Evolutionary conservation across 2,113 vertebrate species (phyloP), one percentile per base, ranked within the genome.

Genomic region (Myrmophylax atrothorax): DNA sequence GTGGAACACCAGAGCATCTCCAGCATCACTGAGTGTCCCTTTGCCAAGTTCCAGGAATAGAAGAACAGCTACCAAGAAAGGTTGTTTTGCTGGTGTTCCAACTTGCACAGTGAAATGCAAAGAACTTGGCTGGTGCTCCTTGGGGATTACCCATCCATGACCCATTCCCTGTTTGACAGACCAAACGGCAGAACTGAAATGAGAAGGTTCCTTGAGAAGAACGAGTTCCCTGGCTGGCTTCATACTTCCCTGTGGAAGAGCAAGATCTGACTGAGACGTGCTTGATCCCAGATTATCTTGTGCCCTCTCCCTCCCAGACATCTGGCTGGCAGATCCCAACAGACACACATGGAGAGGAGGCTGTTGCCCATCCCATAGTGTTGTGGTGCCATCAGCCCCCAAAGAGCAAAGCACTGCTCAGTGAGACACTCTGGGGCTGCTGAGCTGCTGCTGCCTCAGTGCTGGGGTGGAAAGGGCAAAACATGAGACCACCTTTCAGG

Each of bases 31-130:
- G 88, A 37, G 29, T 33, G 52, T 53, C 70, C 67, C 83, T 89
- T 38, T 93, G 88, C 91, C 93, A 96, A 95, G 91, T 90, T 93
- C 95, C 91, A 90, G 80, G 90, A 95, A 89, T 13, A 90, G 89
- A 85, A 85, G 85, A 86, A 68, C 64, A 86, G 91, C 83, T 89
- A 89, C 91, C 83, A 86, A 52, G 95, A 84, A 93, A 84, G 68
- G 76, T 47, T 1, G 0, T 66, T 90, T 87, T 80, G 40, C 83
- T 92, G 56, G 42, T 86, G 40, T 86, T 90, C 68, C 75, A 77
- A 28, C 50, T 60, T 74, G 59, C 52, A 15, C 56, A 55, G 46
- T 92, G 92, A 94, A 94, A 97, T 75, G 91, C 86, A 75, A 92
- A 86, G 94, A 94, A 92, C 69, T 81, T 83, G 79, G 25, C 82